Evolutionary conservation across 2,113 vertebrate species (phyloP).

Genomic region (Narcine bancroftii): DNA sequence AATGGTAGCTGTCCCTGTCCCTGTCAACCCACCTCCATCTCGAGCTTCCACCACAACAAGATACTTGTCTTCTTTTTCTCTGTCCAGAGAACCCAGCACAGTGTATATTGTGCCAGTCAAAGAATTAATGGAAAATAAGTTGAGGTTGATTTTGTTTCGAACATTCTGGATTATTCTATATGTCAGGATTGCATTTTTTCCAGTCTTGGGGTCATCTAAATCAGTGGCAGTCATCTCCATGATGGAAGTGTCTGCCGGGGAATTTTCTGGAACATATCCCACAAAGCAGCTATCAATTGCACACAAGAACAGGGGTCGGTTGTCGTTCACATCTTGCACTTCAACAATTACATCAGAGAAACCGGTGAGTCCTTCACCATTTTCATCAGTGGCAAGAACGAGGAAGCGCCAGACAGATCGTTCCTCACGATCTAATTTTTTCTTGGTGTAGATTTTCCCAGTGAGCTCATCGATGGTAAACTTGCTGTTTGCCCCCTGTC

Average conservation of each 20-base stretch:
- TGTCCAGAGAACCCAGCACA: constrained; percentile 65
- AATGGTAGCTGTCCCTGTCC: constrained; percentile 77
- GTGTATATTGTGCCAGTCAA: constrained; percentile 70
- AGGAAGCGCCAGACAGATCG: constrained; percentile 67
- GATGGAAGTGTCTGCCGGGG: constrained; percentile 67
- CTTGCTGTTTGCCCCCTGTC: constrained; percentile 67
- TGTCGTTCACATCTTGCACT: constrained; percentile 73
- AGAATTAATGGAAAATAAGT: constrained; percentile 73
- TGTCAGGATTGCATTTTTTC: constrained; percentile 63
- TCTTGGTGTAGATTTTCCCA: constrained; percentile 62
- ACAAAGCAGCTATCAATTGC: constrained; percentile 61
- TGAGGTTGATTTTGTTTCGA: constrained; percentile 74
- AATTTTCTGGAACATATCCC: constrained; percentile 67
- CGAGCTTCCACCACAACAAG: constrained; percentile 72
- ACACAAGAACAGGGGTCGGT: constrained; percentile 69
- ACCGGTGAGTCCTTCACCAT: constrained; percentile 69
- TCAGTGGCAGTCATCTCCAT: constrained; percentile 79
- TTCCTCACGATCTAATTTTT: constrained; percentile 67
- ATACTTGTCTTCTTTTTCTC: constrained; percentile 68
- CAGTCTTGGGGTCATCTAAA: constrained; percentile 69
- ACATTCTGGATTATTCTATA: constrained; percentile 75
- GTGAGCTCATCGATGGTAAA: constrained; percentile 70
- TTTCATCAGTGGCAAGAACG: constrained; percentile 74
- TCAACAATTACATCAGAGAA: constrained; percentile 79
- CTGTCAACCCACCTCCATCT: constrained; percentile 73